Base-by-base conservation (phyloP, 2,888 invertebrate species). In the Synanthedon formicaeformis region DNA sequence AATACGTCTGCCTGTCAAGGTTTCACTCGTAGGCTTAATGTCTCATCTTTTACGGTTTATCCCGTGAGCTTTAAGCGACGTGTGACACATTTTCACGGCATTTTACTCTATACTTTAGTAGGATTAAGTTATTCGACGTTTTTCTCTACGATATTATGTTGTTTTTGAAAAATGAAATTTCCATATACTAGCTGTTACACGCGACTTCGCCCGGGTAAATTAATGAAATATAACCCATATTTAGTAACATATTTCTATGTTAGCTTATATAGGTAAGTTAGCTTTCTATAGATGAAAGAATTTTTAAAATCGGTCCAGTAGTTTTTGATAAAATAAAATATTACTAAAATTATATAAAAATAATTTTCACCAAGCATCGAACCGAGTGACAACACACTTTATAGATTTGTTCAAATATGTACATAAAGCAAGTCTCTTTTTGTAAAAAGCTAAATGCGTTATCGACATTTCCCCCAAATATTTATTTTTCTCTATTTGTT, bases 11-110 rank as follows among this genome's bases (percentile, higher is more conserved):
- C n/a, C 13, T 45, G 45, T 45, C 50, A 57, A 54, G 56, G 57
- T 64, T 63, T 61, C 61, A 55, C 64, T 56, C 48, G 18, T 48
- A 53, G 52, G 51, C 54, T 56, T 53, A 55, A 55, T 57, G 54
- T 51, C 51, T 54, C 57, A 55, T 58, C 58, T 58, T 58, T 57
- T 53, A 53, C 53, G 51, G 58, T 55, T 63, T 57, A 59, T 45
- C 52, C 57, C 52, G 41, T 13, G 54, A 60, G 52, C 52, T 40
- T 45, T 14, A 45, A 62, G 62, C 58, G 57, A 55, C 57, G 14
- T 40, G 51, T 50, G 58, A 60, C 64, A 61, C 49, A 57, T 56
- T 55, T 55, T 53, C 54, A 49, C 55, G 51, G 41, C 23, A 51
- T 49, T 53, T 54, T 52, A 23, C 23, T 23, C 23, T 34, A 34